These are phyloP conservation scores for Morpho achilles DNA, from an alignment of 2,888 invertebrate species.

Conservation along the genomic window DNA sequence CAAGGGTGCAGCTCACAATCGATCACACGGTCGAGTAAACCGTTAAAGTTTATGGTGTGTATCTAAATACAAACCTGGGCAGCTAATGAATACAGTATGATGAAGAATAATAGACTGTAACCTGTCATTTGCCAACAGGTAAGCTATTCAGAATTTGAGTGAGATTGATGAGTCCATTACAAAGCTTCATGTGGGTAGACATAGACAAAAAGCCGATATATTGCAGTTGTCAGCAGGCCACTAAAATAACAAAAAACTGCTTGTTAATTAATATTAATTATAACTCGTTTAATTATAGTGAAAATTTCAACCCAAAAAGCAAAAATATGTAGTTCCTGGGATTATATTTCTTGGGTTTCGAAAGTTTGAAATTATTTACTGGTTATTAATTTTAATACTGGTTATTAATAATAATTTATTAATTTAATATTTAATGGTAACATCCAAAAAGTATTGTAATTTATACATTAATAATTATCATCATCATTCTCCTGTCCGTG, in stretches of 20 bases:
- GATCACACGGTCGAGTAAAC: slow-evolving; percentile 59
- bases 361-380: too few species aligned
- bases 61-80: slow-evolving; percentile 46
- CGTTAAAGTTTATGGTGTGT: slow-evolving; percentile 26
- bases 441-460: too few species aligned
- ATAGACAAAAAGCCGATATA: slow-evolving; percentile 9
- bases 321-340: too few species aligned
- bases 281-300: too few species aligned
- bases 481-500: too few species aligned
- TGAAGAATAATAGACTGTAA: slow-evolving; percentile 24
- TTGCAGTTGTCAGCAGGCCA: slow-evolving; percentile 3
- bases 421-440: too few species aligned
- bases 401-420: too few species aligned
- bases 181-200: slow-evolving; percentile 3
- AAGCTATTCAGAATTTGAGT: slow-evolving; percentile 15
- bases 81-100: slow-evolving; percentile 14
- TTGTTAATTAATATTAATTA: background rate
- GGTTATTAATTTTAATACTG: too few species aligned
- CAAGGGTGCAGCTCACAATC: slow-evolving; percentile 34
- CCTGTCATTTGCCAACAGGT: slow-evolving; percentile 21
- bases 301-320: too few species aligned
- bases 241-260: background rate
- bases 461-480: too few species aligned
- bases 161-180: slow-evolving; percentile 24
- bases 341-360: too few species aligned